These are phyloP conservation scores for Fregata magnificens DNA, from an alignment of 2,113 vertebrate genomes.

Conservation along the genomic window DNA sequence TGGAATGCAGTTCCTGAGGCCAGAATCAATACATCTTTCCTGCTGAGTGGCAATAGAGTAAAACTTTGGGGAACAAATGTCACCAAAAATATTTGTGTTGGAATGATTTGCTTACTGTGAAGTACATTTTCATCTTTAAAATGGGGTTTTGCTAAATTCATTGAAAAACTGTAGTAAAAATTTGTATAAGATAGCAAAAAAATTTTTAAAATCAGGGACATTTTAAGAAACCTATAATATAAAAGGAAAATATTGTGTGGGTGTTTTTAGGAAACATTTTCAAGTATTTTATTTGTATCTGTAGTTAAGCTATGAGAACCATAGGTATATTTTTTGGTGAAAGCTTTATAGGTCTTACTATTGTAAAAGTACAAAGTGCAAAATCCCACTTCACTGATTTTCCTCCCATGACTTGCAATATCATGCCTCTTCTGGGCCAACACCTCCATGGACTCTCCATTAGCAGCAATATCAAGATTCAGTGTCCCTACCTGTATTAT, in stretches of 20 bases:
- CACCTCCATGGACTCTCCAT: neutral
- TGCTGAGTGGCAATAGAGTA: neutral
- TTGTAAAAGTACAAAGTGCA: neutral
- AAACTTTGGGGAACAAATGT: slow-evolving; percentile 1
- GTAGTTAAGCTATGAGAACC: neutral
- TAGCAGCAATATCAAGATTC: neutral
- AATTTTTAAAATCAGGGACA: neutral
- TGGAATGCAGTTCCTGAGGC: neutral
- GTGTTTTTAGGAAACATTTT: neutral
- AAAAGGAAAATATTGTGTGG: neutral
- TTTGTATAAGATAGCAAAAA: neutral
- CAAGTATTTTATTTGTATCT: neutral
- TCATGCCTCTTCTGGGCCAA: neutral
- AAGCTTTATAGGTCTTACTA: neutral
- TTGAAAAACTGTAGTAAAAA: neutral
- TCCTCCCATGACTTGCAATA: neutral
- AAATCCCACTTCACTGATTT: neutral
- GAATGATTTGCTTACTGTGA: neutral
- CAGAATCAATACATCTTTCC: neutral
- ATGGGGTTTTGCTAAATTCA: neutral
- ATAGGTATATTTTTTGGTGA: neutral
- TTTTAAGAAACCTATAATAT: neutral
- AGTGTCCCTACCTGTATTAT: neutral
- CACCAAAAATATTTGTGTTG: neutral
- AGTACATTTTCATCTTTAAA: neutral